These are phyloP conservation scores for Penaeus japonicus DNA, from an alignment of 1,140 invertebrate genomes.

Conservation along the genomic window DNA sequence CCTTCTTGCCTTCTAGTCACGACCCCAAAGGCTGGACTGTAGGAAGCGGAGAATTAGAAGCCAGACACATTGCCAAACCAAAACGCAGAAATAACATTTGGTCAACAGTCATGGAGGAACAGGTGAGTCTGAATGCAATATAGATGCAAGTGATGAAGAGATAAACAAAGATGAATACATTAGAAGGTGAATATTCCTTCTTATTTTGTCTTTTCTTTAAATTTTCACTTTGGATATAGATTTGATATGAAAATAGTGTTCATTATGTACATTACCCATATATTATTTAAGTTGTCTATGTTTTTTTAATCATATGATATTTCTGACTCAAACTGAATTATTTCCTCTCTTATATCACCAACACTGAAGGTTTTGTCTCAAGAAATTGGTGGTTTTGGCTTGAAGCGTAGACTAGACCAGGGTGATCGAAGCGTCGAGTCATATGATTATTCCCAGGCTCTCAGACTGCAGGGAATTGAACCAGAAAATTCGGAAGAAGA, in stretches of 20 bases:
- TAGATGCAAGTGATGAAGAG: no score
- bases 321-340: no score
- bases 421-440: conserved; percentile 55
- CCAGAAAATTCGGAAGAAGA: neutral
- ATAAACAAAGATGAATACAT: no score
- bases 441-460: conserved; percentile 53
- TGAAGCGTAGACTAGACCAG: conserved; percentile 49
- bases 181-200: no score
- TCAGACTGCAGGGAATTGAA: neutral
- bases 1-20: neutral
- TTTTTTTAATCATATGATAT: no score
- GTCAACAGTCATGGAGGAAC: conserved; percentile 51
- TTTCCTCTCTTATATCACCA: no score
- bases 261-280: no score
- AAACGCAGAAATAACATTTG: conserved; percentile 49
- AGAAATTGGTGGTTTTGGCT: conserved; percentile 55
- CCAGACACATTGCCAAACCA: conserved; percentile 13
- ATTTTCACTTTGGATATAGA: no score
- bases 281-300: no score
- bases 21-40: neutral
- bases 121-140: conserved; percentile 25
- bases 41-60: neutral
- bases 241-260: no score
- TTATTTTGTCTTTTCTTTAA: no score
- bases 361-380: conserved; percentile 41